Base-by-base conservation (phyloP, 2,888 invertebrate species). In the Polyommatus iphigenia region DNA sequence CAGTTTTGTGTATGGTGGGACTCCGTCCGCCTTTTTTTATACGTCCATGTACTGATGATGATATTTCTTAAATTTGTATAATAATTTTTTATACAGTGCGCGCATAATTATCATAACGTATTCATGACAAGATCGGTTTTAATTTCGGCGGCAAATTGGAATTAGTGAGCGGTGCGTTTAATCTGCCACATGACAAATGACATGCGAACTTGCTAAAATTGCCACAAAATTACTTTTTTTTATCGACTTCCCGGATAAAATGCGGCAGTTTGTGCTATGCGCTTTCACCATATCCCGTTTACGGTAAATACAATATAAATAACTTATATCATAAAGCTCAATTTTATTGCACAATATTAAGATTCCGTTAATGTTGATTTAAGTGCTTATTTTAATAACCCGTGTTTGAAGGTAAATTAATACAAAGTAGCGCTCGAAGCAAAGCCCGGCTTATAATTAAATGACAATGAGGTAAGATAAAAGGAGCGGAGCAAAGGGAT, bases 391-490 rank as follows among this genome's bases (percentile, higher is more conserved):
- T 72, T 72, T 67, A 32, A 67, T 67, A 32, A 62, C 24, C 10
- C 59, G 24, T 71, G 46, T 73, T 73, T 54, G 13, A 75, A 46
- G 15, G 75, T 46, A n/a, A 75, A 75, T 75, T 75, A 75, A 29
- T 50, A 50, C 18, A 54, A 75, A 75, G 50, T 75, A 75, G 75
- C 54, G 20, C 50, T 50, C 18, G 41, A 46, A 73, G 75, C 75
- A 29, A 54, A 54, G 6, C 75, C 75, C 50, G 7, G 50, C 18
- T 75, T 75, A 75, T 75, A 75, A 75, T 75, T 75, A 75, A 75
- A 75, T 75, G 46, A 73, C 73, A 73, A 73, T 71, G 36, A 78
- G 57, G 72, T 73, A 78, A 78, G 62, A 76, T 77, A 76, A 77
- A 76, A 76, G 46, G 50, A 72, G 50, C 76, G 72, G 46, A 29